Conservation (phyloP, 2,113 vertebrate genomes). For the Erythrocebus patas region DNA sequence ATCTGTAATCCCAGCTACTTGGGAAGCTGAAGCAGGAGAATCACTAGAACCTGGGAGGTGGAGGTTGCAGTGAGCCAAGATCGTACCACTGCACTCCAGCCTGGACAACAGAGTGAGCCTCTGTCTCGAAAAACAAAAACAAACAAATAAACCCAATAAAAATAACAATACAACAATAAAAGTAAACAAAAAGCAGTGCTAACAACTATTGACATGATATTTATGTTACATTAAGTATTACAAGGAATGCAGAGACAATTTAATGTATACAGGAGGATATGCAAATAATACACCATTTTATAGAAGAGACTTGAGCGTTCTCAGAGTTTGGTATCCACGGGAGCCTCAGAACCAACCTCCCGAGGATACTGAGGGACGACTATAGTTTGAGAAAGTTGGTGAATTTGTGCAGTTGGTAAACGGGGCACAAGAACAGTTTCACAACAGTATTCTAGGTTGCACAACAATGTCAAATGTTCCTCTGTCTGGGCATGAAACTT, state of each 20-base stretch:
- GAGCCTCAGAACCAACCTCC: not conserved
- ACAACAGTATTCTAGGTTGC: not conserved
- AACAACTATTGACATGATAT: not conserved
- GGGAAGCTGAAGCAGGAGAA: too few relatives aligned
- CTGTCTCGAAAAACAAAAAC: too few relatives aligned
- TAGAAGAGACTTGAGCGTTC: not conserved
- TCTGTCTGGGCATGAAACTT: too few relatives aligned
- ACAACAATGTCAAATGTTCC: not conserved
- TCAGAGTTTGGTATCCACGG: not conserved
- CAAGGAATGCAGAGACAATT: not conserved
- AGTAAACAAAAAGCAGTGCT: not conserved
- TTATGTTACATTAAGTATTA: not conserved
- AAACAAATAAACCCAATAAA: not conserved
- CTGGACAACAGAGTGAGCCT: too few relatives aligned
- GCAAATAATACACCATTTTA: not conserved
- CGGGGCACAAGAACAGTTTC: not conserved
- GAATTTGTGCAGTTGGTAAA: not conserved
- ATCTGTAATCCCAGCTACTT: too few relatives aligned
- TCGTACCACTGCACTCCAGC: too few relatives aligned
- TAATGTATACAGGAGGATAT: not conserved
- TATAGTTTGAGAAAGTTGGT: not conserved
- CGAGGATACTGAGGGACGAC: not conserved
- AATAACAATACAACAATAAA: not conserved
- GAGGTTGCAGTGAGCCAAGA: too few relatives aligned
- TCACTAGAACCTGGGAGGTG: too few relatives aligned